Evolutionary conservation across 2,113 vertebrate species (phyloP), one percentile per base, ranked within the genome.

Genomic region (Butorides virescens): DNA sequence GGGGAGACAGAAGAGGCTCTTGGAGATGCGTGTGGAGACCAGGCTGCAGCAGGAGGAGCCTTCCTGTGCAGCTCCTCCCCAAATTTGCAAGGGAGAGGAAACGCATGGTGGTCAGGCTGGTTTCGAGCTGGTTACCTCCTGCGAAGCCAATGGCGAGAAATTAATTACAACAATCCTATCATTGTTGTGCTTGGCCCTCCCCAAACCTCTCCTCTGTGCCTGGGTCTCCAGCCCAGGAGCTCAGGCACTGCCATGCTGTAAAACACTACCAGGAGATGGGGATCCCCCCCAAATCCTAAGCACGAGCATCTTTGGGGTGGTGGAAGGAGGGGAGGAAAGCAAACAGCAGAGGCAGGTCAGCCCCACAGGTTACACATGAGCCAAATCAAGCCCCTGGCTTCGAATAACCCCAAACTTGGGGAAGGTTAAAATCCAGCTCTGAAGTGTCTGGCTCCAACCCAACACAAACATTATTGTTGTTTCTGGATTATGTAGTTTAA

Each of bases 381-480:
- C 18, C 50, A 3, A 44, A 80, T 74, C 49, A 66, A 82, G 32
- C 25, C 77, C 44, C 53, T 50, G 75, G 44, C 18, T 88, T 86
- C 5, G 11, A 87, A 83, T 39, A 96, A 70, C 36, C 52, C 88
- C 75, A 59, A 44, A 52, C 29, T 15, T 59, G 52, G 21, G 49
- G 58, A 82, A 71, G 46, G 79, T 94, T 91, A 44, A 96, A 96
- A 79, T 81, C 80, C 59, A 75, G 18, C 83, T 88, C 86, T 52
- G 59, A 90, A 92, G 55, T 58, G 70, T 36, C 81, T 95, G 95
- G 92, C 92, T 83, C 32, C 26, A 59, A 13, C 59, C 86, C 94
- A 97, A 88, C 27, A n/a, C 56, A 97, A 97, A 96, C 58, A 39
- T 93, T 67, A 47, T 88, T 94, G 77, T 88, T 95, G 87, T 85